Base-by-base conservation (phyloP, 2,888 invertebrate genomes). In the Troides helena region DNA sequence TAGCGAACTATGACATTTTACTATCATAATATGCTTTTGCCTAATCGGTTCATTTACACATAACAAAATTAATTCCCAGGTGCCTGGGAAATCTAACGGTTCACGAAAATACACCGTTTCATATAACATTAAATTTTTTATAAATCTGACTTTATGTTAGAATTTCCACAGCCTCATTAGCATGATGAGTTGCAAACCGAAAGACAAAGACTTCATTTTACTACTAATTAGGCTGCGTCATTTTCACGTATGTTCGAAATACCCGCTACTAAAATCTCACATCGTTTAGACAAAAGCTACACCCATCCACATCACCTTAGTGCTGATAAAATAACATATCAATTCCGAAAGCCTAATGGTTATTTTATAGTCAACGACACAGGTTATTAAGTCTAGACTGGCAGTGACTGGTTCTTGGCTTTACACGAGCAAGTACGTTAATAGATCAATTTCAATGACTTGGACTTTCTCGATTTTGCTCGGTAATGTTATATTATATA, bases 331-430 rank as follows among this genome's bases (percentile, higher is more conserved):
- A 4, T 60, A 43, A 30, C 8, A 46, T 21, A 21, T 23, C 50
- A 58, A 36, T 46, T 30, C 57, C n/a, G 23, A 23, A n/a, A 63
- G 30, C 18, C 53, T 63, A 43, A 64, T 57, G 62, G 50, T 43
- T 50, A 23, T 68, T 59, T 30, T 18, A 68, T 68, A 50, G 59
- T 68, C 59, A 63, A 63, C 62, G 68, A 63, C 58, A 58, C 18
- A 59, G 58, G 63, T 63, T 68, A 67, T 62, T 62, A 59, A 59
- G 63, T 68, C 63, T 68, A 68, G 68, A 68, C 68, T 36, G 25
- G 57, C 21, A 64, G 56, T 23, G 68, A 59, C 63, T 58, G 68
- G 63, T 62, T 63, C 50, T 63, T 23, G 59, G 50, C 50, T 63
- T 68, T 68, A 62, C 57, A 57, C 57, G 21, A 14, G 46, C 46